These are phyloP conservation scores for Pteropus rufus DNA, from an alignment of 2,797 vertebrate genomes.

Conservation along the genomic window DNA sequence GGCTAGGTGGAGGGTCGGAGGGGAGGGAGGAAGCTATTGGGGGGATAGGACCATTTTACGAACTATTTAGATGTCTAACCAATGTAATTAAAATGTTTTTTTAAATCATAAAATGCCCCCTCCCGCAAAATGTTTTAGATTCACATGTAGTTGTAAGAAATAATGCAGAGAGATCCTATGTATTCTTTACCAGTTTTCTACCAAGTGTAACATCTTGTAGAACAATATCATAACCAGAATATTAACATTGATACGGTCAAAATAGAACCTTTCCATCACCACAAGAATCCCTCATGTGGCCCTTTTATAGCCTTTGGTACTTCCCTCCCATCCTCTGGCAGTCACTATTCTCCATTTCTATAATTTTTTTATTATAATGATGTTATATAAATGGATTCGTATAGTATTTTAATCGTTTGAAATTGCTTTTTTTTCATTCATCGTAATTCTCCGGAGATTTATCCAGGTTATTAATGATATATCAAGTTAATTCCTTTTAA, in stretches of 20 bases:
- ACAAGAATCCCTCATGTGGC: not conserved
- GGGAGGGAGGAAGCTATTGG: too few relatives aligned
- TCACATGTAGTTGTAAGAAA: too few relatives aligned
- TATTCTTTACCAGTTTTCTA: too few relatives aligned
- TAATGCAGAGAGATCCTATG: too few relatives aligned
- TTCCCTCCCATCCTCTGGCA: not conserved
- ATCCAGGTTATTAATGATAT: not conserved
- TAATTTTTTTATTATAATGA: not conserved
- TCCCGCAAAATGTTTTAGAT: not conserved
- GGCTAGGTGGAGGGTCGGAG: too few relatives aligned
- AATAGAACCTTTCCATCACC: not conserved
- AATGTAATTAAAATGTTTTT: too few relatives aligned
- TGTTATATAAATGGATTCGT: not conserved
- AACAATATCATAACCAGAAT: not conserved
- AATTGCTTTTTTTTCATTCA: not conserved
- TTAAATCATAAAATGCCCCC: too few relatives aligned
- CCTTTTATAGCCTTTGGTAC: not conserved
- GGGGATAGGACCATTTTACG: too few relatives aligned
- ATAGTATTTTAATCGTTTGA: not conserved
- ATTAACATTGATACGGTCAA: not conserved
- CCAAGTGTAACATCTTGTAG: not conserved
- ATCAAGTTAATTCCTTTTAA: not conserved
- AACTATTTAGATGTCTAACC: too few relatives aligned
- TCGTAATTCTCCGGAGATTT: not conserved
- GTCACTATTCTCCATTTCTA: not conserved